Evolutionary conservation across 1,140 invertebrate genomes (phyloP).

Genomic region (Planococcus citri): DNA sequence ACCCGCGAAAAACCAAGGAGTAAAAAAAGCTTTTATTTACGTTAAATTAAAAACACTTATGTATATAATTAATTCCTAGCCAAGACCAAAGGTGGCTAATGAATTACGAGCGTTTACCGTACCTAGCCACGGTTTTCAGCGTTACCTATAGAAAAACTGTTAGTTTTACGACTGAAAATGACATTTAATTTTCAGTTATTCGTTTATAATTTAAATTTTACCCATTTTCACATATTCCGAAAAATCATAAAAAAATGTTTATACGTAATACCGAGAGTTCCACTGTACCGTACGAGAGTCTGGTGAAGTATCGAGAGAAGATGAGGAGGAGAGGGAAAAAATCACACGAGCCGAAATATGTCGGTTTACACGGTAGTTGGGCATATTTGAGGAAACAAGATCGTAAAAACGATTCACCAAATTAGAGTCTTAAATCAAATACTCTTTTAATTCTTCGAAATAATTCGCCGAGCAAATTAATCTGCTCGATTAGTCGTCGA

Average conservation of each 20-base stretch:
- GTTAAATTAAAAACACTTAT: neutral
- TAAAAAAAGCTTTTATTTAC: neutral
- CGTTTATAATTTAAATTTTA: neutral
- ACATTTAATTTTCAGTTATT: neutral
- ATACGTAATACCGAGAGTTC: too few species aligned
- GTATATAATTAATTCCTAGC: constrained; percentile 1
- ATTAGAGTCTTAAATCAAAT: too few species aligned
- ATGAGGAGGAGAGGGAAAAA: too few species aligned
- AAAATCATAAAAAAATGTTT: neutral
- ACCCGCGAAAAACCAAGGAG: neutral
- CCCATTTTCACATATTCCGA: neutral
- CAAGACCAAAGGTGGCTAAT: neutral
- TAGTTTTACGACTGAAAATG: neutral
- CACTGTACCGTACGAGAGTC: neutral
- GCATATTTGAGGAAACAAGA: too few species aligned
- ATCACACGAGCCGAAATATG: too few species aligned
- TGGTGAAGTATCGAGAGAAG: too few species aligned
- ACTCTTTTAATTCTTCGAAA: too few species aligned
- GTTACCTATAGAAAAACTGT: neutral
- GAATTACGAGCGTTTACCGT: neutral
- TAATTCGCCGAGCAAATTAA: too few species aligned
- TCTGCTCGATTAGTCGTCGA: too few species aligned
- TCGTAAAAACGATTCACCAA: too few species aligned
- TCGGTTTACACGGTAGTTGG: too few species aligned
- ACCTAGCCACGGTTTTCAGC: too few species aligned